Base-by-base conservation (phyloP, 2,888 invertebrate species). In the Craniophora ligustri region DNA sequence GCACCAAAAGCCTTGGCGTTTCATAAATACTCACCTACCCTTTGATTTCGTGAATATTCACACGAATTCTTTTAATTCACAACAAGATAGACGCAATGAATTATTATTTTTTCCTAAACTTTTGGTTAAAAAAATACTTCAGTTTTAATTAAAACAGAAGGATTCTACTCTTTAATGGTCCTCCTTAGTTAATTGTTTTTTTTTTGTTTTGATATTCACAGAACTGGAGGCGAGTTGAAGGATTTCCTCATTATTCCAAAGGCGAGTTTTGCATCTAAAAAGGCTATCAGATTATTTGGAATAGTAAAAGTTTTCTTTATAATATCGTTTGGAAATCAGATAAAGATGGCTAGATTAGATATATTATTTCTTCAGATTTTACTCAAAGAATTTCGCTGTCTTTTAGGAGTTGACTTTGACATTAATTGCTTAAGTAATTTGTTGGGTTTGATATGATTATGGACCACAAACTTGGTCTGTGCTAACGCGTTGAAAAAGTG, bases 81-180 rank as follows among this genome's bases (percentile, higher is more conserved):
- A 68, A 40, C 31, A 26, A 36, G 26, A 48, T 45, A 41, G 41
- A 32, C 26, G 18, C 23, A 64, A 54, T n/a, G 69, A 64, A 15
- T 68, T 48, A 63, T 41, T 35, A 19, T n/a, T 19, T 19, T 67
- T 46, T 44, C 15, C 26, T 8, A 30, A 61, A 67, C 56, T 31
- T 50, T 42, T 32, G 67, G 62, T 70, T 50, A 48, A 54, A 55
- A 67, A 67, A 60, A 51, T 76, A 73, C 76, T 70, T 55, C 72
- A 61, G 60, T 76, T 85, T 84, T 85, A 86, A 87, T 85, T 86
- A 82, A 84, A 84, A 84, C 75, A 78, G 78, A 83, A 83, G 79
- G 82, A 76, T 82, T 79, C 65, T 79, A 78, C 79, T 65, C 59
- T 41, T 60, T 39, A 65, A 49, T 51, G 49, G 32, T 76, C 72